phyloP scores from a whole-genome alignment of 2,113 vertebrate species.

The Chionodraco myersi region DNA sequence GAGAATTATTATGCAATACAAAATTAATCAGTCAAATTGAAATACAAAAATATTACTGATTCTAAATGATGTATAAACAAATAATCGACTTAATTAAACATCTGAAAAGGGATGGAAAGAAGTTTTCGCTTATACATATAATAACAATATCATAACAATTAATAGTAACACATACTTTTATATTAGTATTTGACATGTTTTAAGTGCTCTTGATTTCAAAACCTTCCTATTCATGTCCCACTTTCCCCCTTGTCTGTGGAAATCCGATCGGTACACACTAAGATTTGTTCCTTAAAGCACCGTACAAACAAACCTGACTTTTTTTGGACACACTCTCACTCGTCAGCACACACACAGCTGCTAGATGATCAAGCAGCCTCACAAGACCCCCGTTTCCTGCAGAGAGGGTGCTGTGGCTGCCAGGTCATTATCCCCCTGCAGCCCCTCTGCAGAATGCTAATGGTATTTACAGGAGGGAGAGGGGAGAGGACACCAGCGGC shows the following conservation, averaged over 20 bases:
- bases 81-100: too few species aligned
- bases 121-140: too few species aligned
- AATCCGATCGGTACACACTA: slow-evolving; percentile 28
- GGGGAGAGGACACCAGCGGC: slow-evolving; percentile 53
- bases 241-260: neutral
- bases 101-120: too few species aligned
- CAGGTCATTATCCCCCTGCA: slow-evolving; percentile 46
- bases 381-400: slow-evolving; percentile 50
- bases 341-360: slow-evolving; percentile 59
- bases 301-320: slow-evolving; percentile 52
- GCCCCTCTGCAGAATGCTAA: slow-evolving; percentile 70
- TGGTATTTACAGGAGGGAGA: slow-evolving; percentile 67
- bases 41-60: too few species aligned
- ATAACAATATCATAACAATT: too few species aligned
- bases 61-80: too few species aligned
- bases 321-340: slow-evolving; percentile 33
- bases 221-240: neutral
- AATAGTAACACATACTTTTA: too few species aligned
- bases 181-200: too few species aligned
- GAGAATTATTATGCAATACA: too few species aligned
- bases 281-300: slow-evolving; percentile 26
- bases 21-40: too few species aligned
- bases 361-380: slow-evolving; percentile 47
- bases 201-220: neutral
- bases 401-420: slow-evolving; percentile 35